Conservation (phyloP, 2,888 invertebrate species). For the Epinotia bilunana region DNA sequence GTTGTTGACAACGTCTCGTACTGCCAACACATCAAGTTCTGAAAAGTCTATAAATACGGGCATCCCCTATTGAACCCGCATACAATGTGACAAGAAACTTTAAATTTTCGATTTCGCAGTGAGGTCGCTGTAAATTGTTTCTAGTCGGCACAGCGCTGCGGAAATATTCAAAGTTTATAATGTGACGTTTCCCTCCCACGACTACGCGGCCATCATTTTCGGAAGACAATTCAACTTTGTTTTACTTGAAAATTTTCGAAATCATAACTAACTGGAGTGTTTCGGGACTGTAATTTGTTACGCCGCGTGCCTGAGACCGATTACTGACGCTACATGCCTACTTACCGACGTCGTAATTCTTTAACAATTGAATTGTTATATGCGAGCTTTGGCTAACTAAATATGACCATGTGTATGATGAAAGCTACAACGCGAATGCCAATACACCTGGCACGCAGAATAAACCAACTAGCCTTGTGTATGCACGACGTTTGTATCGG, state of each 20-base stretch:
- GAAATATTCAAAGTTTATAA: slow-evolving; percentile 46
- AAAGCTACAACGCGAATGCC: neutral
- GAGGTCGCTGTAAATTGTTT: slow-evolving; percentile 40
- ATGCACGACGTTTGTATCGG: too few species aligned
- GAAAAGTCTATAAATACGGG: slow-evolving; percentile 19
- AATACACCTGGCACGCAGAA: neutral
- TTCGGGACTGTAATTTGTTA: neutral
- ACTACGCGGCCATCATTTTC: slow-evolving; percentile 39
- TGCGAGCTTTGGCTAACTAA: neutral
- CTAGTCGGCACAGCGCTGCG: slow-evolving; percentile 23
- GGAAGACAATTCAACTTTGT: slow-evolving; percentile 44
- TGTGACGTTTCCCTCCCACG: slow-evolving; percentile 46
- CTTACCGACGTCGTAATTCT: neutral
- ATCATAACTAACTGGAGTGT: slow-evolving; percentile 21
- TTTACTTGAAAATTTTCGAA: slow-evolving; percentile 44
- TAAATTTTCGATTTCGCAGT: slow-evolving; percentile 41
- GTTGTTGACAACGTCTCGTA: neutral
- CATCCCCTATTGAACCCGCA: slow-evolving; percentile 20
- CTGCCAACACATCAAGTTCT: slow-evolving; percentile 7
- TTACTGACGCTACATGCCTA: neutral
- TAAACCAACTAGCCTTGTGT: neutral
- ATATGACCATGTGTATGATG: neutral
- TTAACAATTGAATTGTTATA: neutral
- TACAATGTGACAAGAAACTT: slow-evolving; percentile 40
- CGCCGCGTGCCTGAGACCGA: neutral